phyloP scores from a whole-genome alignment of 1,140 invertebrate species.

The Plectrocnemia conspersa region DNA sequence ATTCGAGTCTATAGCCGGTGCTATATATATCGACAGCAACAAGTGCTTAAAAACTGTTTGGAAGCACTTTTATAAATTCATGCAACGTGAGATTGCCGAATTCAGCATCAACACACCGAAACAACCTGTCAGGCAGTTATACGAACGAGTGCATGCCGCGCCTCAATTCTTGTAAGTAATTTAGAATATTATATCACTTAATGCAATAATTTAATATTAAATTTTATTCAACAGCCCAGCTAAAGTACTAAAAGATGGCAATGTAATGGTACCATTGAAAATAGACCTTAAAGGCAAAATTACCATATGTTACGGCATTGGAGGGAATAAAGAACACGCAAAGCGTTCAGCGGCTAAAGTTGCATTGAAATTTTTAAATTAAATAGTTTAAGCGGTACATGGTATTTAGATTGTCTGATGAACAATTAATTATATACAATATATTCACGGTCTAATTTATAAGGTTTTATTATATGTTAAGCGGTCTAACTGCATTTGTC shows the following conservation, averaged over 20 bases:
- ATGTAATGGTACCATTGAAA: slow-evolving; percentile 60
- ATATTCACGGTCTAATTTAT: no score
- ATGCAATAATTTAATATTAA: slow-evolving; percentile 2
- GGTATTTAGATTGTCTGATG: no score
- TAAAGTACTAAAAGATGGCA: slow-evolving; percentile 39
- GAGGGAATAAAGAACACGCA: slow-evolving; percentile 61
- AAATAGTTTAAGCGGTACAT: no score
- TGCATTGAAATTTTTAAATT: slow-evolving; percentile 60
- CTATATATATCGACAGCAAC: slow-evolving; percentile 84
- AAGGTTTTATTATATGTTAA: no score
- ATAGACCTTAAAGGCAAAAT: slow-evolving; percentile 54
- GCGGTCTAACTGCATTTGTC: no score
- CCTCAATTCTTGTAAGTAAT: slow-evolving; percentile 55
- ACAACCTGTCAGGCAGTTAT: slow-evolving; percentile 78
- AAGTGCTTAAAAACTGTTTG: slow-evolving; percentile 76
- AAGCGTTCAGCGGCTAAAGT: slow-evolving; percentile 72
- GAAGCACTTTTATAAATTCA: slow-evolving; percentile 72
- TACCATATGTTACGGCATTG: slow-evolving; percentile 63
- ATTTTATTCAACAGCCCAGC: slow-evolving; percentile 34
- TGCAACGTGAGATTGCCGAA: slow-evolving; percentile 66
- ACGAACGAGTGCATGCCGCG: slow-evolving; percentile 64
- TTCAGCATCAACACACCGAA: slow-evolving; percentile 83
- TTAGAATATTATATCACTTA: neutral
- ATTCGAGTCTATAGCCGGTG: slow-evolving; percentile 88
- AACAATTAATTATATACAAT: no score